Base-by-base conservation (phyloP, 2,113 vertebrate genomes). In the Nettapus auritus region DNA sequence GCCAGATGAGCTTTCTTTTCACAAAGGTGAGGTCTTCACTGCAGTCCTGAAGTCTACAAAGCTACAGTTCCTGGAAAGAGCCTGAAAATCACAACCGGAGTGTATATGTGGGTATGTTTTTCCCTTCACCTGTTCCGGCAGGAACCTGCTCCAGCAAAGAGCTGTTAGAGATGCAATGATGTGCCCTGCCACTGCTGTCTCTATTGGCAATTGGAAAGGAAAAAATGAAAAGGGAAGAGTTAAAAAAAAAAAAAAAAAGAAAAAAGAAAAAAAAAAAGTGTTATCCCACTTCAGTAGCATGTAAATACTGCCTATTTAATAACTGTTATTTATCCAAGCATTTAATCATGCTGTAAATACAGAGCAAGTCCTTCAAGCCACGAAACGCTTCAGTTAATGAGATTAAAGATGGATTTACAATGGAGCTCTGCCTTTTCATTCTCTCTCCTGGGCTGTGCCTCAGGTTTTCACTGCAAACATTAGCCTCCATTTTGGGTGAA, bases 321-420 rank as follows among this genome's bases (percentile, higher is more conserved):
- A 94, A 95, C 86, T 86, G 70, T 93, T 94, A 82, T 86, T 96
- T 92, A 90, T 89, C 91, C 78, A 77, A 88, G 91, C 88, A 66
- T 83, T 95, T 94, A 88, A 95, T 93, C 50, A 52, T 29, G 44
- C 85, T 92, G 93, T 91, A 96, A 97, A 95, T 44, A 89, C 11
- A 87, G 56, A 3, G 23, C 82, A 77, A 94, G 75, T 25, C 62
- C 88, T 84, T 59, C 4, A 23, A 86, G 94, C 89, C 67, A 53
- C 90, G 87, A 64, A 79, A 56, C 29, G 36, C 56, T 86, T 76
- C 40, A 33, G 31, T 34, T 68, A 91, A 89, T 71, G 75, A 92
- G 79, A 93, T 77, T 90, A 95, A 94, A 91, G 55, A 74, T 63
- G 71, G 88, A 89, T 94, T 93, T 94, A 83, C 83, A 93, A 64